Evolutionary conservation across 1,140 invertebrate genomes (phyloP).

Genomic region (Lanistes nyassanus): DNA sequence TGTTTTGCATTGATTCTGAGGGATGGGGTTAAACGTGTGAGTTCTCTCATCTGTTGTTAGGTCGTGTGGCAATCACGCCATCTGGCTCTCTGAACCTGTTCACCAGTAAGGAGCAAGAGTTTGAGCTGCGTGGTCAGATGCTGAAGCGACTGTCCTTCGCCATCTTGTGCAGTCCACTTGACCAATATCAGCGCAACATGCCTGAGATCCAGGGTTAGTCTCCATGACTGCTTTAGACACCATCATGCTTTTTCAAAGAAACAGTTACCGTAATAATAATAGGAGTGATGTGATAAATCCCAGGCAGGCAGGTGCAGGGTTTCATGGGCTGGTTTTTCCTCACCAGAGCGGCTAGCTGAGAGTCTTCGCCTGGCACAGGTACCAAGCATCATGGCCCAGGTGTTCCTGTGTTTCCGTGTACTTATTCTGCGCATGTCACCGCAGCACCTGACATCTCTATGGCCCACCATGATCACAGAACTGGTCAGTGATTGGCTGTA

Average conservation of each 20-base stretch:
- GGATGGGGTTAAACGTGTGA: no score
- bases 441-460: constrained; percentile 87
- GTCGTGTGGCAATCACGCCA: constrained; percentile 81
- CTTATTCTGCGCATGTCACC: constrained; percentile 88
- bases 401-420: constrained; percentile 92
- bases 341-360: constrained; percentile 86
- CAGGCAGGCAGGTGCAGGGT: no score
- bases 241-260: no score
- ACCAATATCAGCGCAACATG: constrained; percentile 93
- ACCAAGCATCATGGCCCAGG: constrained; percentile 86
- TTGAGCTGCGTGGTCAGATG: constrained; percentile 86
- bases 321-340: constrained; percentile 23
- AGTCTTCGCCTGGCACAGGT: constrained; percentile 83
- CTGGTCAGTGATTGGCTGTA: constrained; percentile 70
- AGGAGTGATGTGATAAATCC: no score
- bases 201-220: constrained; percentile 89
- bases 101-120: constrained; percentile 88
- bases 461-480: constrained; percentile 95
- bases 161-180: constrained; percentile 89
- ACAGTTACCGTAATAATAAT: no score
- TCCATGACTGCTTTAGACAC: no score
- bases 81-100: constrained; percentile 79
- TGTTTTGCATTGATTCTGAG: no score
- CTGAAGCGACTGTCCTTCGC: constrained; percentile 90
- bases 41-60: constrained; percentile 70